Evolutionary conservation across 2,797 vertebrate genomes (phyloP).

Genomic region (Strix occidentalis): DNA sequence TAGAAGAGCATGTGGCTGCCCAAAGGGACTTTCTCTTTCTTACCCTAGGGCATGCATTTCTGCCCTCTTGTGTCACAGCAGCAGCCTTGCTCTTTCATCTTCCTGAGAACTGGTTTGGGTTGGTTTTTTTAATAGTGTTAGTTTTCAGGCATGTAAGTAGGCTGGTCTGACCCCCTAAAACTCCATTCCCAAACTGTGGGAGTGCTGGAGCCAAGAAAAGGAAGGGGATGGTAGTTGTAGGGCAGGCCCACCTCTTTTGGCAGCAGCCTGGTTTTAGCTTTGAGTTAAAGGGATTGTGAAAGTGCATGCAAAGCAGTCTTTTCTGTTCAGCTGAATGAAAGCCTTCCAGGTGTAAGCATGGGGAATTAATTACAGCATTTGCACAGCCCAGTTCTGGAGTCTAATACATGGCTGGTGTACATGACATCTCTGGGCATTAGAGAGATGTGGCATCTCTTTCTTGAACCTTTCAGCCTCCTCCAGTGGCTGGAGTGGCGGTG

Average conservation of each 20-base stretch:
- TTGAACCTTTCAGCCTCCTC: not conserved
- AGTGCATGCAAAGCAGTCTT: not conserved
- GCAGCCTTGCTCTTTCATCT: not conserved
- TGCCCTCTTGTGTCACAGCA: constrained; percentile 24
- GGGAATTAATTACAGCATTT: not conserved
- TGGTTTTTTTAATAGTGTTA: not conserved
- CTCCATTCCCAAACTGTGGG: not conserved
- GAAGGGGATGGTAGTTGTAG: not conserved
- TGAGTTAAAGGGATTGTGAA: not conserved
- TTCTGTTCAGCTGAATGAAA: not conserved
- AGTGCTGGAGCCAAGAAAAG: not conserved
- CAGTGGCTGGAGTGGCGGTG: not conserved
- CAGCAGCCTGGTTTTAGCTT: not conserved
- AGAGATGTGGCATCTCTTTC: not conserved
- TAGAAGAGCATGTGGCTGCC: not conserved
- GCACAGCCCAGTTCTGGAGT: not conserved
- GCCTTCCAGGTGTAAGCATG: not conserved
- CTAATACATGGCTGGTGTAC: not conserved
- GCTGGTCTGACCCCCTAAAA: not conserved
- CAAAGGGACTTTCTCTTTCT: not conserved
- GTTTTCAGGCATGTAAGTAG: not conserved
- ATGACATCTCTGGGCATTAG: not conserved
- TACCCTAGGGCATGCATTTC: not conserved
- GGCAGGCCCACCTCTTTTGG: not conserved
- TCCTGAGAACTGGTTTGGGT: not conserved